Base-by-base conservation (phyloP, 1,140 invertebrate species). In the Chionoecetes opilio region DNA sequence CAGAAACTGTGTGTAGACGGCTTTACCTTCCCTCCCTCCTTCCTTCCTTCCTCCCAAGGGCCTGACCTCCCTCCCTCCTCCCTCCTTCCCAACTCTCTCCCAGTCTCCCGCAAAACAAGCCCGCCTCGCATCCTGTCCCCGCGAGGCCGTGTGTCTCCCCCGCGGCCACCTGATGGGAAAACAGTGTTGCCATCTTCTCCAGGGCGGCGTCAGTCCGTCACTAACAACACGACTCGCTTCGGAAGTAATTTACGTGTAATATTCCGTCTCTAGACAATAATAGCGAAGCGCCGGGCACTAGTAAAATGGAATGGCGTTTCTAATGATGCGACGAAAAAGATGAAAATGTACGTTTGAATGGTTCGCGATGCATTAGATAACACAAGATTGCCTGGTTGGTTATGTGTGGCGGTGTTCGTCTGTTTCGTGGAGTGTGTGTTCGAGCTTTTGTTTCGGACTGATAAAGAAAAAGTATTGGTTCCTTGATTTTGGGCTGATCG, bases 241-340 rank as follows among this genome's bases (percentile, higher is more conserved):
- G 63, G 63, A 75, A 86, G 84, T 86, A 86, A 86, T 86, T 86
- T 38, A 86, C 32, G 35, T 86, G 84, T 86, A 86, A 86, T 86
- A 86, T 86, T 38, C 84, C 17, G 84, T 17, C 84, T 35, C 17
- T 8, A 86, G 35, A 38, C 35, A 86, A 86, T 86, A 35, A 34
- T 35, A 86, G 35, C 35, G 84, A 35, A 86, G 26, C 35, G 35
- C 17, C 29, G 32, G 35, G 84, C 32, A 31, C 32, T 11, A 32
- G 32, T 34, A 86, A 75, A 75, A 75, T 75, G 63, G 63, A 75
- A 75, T 75, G 63, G 63, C 21, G 63, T 75, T 75, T 75, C 63
- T 75, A 75, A 75, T 75, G 63, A 75, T 75, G 63, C 63, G 63
- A 8, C 63, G 63, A n/a, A 75, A 46, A n/a, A 75, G 63, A 75